These are phyloP conservation scores for Leucoptera coffeella DNA, from an alignment of 2,888 invertebrate species.

Conservation along the genomic window DNA sequence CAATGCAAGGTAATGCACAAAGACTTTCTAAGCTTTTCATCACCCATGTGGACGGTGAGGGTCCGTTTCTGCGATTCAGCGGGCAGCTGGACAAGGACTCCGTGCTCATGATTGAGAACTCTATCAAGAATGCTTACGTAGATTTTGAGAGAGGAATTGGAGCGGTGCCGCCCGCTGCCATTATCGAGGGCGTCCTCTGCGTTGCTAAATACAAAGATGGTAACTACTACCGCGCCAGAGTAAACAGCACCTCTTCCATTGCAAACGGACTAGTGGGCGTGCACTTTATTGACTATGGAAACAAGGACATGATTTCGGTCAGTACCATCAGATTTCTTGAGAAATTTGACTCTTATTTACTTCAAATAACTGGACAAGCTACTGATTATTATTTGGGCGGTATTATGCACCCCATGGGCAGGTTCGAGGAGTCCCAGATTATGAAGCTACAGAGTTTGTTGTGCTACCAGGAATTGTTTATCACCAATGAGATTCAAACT, in stretches of 20 bases:
- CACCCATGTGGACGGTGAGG: slow-evolving; percentile 64
- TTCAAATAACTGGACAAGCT: slow-evolving; percentile 51
- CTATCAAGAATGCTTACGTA: slow-evolving; percentile 26
- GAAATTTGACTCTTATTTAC: slow-evolving; percentile 37
- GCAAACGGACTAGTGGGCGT: slow-evolving; percentile 54
- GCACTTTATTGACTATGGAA: slow-evolving; percentile 65
- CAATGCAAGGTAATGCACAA: slow-evolving; percentile 19
- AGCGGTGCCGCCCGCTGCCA: slow-evolving; percentile 36
- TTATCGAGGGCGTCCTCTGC: slow-evolving; percentile 51
- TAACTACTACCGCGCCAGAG: slow-evolving; percentile 59
- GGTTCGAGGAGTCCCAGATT: slow-evolving; percentile 46
- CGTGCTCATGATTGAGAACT: slow-evolving; percentile 50
- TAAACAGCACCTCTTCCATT: slow-evolving; percentile 38
- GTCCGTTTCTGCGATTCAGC: slow-evolving; percentile 64
- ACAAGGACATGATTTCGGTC: slow-evolving; percentile 53
- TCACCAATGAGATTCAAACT: slow-evolving; percentile 24
- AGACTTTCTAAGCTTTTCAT: slow-evolving; percentile 44
- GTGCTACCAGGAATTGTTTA: slow-evolving; percentile 32
- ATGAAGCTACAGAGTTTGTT: slow-evolving; percentile 30
- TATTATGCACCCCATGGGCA: slow-evolving; percentile 39
- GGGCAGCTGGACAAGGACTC: slow-evolving; percentile 60
- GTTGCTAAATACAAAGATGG: slow-evolving; percentile 64
- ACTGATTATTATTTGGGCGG: slow-evolving; percentile 55
- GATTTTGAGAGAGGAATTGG: slow-evolving; percentile 37
- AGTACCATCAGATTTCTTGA: slow-evolving; percentile 54